These are phyloP conservation scores for Leptobrachium leishanense DNA, from an alignment of 2,113 vertebrate genomes.

Conservation along the genomic window DNA sequence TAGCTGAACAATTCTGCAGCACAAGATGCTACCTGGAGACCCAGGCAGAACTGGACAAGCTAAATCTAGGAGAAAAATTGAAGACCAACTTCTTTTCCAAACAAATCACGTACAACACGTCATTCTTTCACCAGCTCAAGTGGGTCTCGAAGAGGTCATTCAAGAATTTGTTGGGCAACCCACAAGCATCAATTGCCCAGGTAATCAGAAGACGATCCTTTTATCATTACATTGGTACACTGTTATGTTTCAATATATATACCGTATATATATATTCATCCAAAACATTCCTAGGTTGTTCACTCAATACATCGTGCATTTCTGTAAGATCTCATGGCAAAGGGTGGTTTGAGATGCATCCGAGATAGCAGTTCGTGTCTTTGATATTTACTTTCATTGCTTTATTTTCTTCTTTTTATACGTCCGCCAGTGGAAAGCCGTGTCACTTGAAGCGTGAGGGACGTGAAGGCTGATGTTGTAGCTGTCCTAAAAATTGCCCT, in stretches of 20 bases:
- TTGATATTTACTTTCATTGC: no score
- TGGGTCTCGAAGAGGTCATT: slow-evolving; percentile 87
- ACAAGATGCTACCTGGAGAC: slow-evolving; percentile 67
- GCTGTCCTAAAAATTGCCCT: slow-evolving; percentile 50
- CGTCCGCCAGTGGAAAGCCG: no score
- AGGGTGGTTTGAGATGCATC: no score
- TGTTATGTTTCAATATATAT: no score
- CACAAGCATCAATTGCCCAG: slow-evolving; percentile 90
- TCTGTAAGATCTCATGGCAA: no score
- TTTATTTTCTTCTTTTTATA: no score
- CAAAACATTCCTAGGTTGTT: no score
- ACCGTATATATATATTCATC: no score
- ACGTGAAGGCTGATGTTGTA: background rate
- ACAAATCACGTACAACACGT: slow-evolving; percentile 76
- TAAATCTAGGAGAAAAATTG: slow-evolving; percentile 60
- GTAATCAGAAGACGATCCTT: slow-evolving; percentile 56
- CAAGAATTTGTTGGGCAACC: slow-evolving; percentile 83
- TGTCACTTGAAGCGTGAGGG: no score
- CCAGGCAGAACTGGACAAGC: slow-evolving; percentile 67
- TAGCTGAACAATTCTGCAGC: slow-evolving; percentile 74
- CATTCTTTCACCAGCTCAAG: slow-evolving; percentile 85
- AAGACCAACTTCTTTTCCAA: slow-evolving; percentile 50
- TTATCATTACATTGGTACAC: no score
- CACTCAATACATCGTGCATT: no score
- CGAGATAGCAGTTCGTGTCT: no score